A percentile compares a stretch with the other conserved stretches of the same genome.
These are phyloP conservation scores for Hydropotes inermis DNA, from an alignment of 2,113 vertebrate genomes.

Conservation along the genomic window DNA sequence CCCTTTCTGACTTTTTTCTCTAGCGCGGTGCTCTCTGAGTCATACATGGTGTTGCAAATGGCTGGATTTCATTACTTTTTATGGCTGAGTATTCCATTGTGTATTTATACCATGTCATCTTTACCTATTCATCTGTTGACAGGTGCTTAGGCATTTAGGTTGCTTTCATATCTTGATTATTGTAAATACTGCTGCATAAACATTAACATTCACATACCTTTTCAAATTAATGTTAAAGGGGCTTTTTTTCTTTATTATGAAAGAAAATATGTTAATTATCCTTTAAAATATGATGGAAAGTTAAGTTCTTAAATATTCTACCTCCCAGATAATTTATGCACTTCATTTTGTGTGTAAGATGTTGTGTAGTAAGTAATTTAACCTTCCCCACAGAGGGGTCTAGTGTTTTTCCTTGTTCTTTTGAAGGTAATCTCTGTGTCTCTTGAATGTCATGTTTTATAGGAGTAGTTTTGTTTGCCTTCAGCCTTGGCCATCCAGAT, in stretches of 20 bases:
- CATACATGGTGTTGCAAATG: not conserved
- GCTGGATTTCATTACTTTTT: not conserved
- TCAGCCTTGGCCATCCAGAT: rapidly evolving
- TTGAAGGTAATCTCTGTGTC: not conserved
- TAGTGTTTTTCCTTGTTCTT: not conserved
- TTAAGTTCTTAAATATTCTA: not conserved
- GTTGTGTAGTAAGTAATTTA: not conserved
- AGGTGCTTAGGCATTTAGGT: not conserved
- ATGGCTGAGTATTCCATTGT: not conserved
- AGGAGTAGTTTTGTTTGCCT: not conserved
- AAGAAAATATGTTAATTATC: not conserved
- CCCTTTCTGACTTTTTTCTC: not conserved
- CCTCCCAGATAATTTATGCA: not conserved
- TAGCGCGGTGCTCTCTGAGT: not conserved
- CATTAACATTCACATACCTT: no score
- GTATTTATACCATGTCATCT: not conserved
- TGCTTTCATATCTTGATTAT: not conserved
- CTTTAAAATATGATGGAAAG: not conserved
- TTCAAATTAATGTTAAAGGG: not conserved
- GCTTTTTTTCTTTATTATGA: not conserved
- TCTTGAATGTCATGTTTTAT: not conserved
- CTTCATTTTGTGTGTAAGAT: not conserved
- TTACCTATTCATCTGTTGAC: not conserved
- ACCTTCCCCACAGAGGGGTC: not conserved
- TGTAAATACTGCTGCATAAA: not conserved